phyloP scores from a whole-genome alignment of 2,888 invertebrate species.

The Tenthredo scrophulariae region DNA sequence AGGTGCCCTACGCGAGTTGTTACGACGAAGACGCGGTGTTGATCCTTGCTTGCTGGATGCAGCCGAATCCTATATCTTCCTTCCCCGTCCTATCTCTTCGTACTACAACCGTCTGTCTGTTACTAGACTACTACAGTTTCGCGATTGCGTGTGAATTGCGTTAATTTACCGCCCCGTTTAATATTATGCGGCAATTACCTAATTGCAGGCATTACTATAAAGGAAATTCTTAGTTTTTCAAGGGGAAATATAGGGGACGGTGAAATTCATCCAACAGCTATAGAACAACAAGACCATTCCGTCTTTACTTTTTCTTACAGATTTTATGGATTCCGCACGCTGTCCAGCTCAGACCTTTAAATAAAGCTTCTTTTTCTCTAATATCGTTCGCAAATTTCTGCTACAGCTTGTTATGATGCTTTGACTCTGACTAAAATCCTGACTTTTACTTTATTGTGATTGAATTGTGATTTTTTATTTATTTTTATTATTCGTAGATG shows the following conservation, averaged over 20 bases:
- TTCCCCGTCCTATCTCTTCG: not conserved
- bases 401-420: not conserved
- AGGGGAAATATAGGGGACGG: not conserved
- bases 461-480: no score
- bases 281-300: not conserved
- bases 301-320: not conserved
- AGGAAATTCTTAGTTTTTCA: conserved; percentile 3
- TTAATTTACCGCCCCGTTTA: conserved; percentile 70
- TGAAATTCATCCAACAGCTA: not conserved
- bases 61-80: not conserved
- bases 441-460: no score
- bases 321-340: not conserved
- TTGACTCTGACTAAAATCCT: not conserved
- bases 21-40: conserved; percentile 24
- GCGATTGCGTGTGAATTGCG: conserved; percentile 65
- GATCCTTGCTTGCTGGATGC: conserved; percentile 40
- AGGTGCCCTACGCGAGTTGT: not conserved
- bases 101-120: conserved; percentile 4
- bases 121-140: conserved; percentile 14
- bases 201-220: conserved; percentile 34
- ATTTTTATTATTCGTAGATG: no score
- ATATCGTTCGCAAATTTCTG: not conserved
- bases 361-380: not conserved
- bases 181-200: conserved; percentile 56
- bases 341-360: not conserved